These are phyloP conservation scores for Bombus impatiens DNA, from an alignment of 1,140 invertebrate species.

Conservation along the genomic window DNA sequence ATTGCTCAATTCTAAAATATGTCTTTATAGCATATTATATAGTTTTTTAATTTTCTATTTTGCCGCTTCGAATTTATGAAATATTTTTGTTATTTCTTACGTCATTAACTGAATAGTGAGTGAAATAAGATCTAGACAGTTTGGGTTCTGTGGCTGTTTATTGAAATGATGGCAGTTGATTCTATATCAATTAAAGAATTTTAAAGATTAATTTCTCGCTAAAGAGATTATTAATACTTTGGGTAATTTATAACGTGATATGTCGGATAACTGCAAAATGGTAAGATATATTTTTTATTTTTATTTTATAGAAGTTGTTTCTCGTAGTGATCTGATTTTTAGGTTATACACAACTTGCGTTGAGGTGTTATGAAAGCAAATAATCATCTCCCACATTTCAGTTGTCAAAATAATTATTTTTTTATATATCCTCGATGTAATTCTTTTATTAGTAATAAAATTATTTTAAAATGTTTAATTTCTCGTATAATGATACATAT, in stretches of 20 bases:
- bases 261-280: conserved; percentile 65
- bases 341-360: conserved; percentile 26
- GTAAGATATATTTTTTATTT: conserved; percentile 55
- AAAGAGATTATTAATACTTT: conserved; percentile 10
- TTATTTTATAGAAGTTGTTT: background rate
- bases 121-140: conserved; percentile 26
- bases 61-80: background rate
- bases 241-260: conserved; percentile 16
- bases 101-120: background rate
- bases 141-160: conserved; percentile 38
- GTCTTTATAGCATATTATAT: background rate
- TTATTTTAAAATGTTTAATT: background rate
- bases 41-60: background rate
- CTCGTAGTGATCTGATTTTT: background rate
- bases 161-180: conserved; percentile 31
- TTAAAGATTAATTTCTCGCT: conserved; percentile 23
- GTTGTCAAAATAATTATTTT: conserved; percentile 1
- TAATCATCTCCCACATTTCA: conserved; percentile 3
- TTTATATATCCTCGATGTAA: background rate
- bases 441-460: background rate
- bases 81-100: background rate
- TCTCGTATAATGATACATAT: background rate
- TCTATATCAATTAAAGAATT: conserved; percentile 26
- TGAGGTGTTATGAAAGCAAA: conserved; percentile 21
- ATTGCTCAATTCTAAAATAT: background rate